Evolutionary conservation across 2,888 invertebrate genomes (phyloP).

Genomic region (Eupeodes luniger): DNA sequence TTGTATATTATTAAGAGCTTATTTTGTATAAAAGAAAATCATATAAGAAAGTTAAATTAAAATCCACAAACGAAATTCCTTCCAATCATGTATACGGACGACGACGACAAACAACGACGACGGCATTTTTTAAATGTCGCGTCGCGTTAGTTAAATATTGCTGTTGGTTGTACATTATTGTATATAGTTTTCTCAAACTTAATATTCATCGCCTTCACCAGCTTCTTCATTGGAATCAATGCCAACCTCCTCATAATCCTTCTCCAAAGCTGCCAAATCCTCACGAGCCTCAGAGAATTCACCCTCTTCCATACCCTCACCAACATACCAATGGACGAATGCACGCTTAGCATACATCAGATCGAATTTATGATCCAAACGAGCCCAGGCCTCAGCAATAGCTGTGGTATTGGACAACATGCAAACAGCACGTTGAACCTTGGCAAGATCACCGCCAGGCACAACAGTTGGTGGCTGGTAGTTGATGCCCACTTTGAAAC

Average conservation of each 20-base stretch:
- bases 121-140: too few relatives aligned
- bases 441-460: conserved; percentile 95
- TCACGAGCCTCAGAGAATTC: conserved; percentile 95
- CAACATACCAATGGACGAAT: conserved; percentile 97
- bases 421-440: conserved; percentile 97
- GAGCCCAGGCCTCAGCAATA: conserved; percentile 98
- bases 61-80: conserved; percentile 36
- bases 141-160: too few relatives aligned
- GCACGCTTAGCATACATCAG: conserved; percentile 98
- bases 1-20: conserved; percentile 29
- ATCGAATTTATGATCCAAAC: conserved; percentile 97
- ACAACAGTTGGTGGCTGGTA: conserved; percentile 96
- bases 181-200: conserved; percentile 55
- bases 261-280: conserved; percentile 92
- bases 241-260: conserved; percentile 92
- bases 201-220: conserved; percentile 90
- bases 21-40: conserved; percentile 38
- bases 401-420: conserved; percentile 99
- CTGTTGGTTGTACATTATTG: too few relatives aligned
- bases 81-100: not conserved
- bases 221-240: conserved; percentile 90
- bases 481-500: conserved; percentile 93
- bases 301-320: conserved; percentile 94
- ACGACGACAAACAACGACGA: too few relatives aligned
- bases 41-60: conserved; percentile 29